Evolutionary conservation across 2,888 invertebrate genomes (phyloP), one percentile per base, ranked within the genome.

Genomic region (Thera obeliscata): DNA sequence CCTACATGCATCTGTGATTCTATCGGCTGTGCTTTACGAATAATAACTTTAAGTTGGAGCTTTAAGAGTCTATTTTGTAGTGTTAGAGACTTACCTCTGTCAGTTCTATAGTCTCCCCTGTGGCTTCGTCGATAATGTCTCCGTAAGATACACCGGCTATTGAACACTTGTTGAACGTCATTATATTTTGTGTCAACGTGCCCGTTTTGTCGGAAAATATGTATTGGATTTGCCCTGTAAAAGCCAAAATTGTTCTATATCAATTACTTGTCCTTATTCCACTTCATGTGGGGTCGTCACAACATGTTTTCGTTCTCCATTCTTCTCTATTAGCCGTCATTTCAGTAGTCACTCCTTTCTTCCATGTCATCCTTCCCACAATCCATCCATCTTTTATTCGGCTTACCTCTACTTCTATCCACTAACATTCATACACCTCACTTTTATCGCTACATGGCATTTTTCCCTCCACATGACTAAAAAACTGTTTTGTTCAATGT

Each of bases 201-300:
- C 99, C 99, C 72, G 99, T 99, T 94, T 99, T 99, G 91, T 99
- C 99, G 60, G 99, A 99, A 94, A 99, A 99, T 86, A 99, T 97
- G 93, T 99, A 99, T 91, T 99, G 98, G 82, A 99, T 99, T 94
- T 99, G 99, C 77, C 99, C 95, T 95, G 86, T 59, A 87, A 85
- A 72, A 8, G 2, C 56, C 11, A 52, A 43, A 38, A 38, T 1
- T 1, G 2, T 38, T 22, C 22, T 22, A 22, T 22, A 22, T 22
- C 22, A 22, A 1, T 22, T 22, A 1, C 22, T 22, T 22, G 22
- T 1, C 22, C 22, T 22, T 22, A 22, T 22, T 1, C 0, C 22
- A 22, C 22, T 22, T 22, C 22, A 22, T 22, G 22, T 22, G 1
- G 22, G 22, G 22, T 22, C 22, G 22, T 0, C 22, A 22, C 22